phyloP scores from a whole-genome alignment of 1,140 invertebrate species.

The Cepaea nemoralis region DNA sequence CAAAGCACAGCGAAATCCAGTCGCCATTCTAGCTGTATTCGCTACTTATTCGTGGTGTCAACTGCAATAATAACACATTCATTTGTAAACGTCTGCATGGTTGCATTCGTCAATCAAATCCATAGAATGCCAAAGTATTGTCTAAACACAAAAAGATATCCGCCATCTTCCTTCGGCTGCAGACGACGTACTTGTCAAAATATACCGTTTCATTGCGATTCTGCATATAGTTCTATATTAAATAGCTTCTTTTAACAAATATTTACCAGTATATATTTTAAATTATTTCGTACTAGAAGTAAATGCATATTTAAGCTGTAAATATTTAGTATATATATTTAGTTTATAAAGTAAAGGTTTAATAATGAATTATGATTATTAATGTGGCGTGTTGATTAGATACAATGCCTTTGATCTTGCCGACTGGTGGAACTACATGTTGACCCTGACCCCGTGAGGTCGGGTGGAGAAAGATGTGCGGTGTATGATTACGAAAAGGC shows the following conservation, averaged over 20 bases:
- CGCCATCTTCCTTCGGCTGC: neutral
- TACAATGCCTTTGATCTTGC: neutral
- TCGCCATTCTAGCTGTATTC: neutral
- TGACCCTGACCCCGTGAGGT: neutral
- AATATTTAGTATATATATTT: too few relatives aligned
- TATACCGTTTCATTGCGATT: neutral
- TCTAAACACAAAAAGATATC: neutral
- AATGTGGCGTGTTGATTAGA: neutral
- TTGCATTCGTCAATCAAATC: neutral
- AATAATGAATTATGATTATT: slow-evolving; percentile 15
- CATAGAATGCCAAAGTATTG: neutral
- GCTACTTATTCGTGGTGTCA: neutral
- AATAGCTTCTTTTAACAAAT: neutral
- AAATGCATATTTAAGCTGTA: neutral
- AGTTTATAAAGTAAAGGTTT: neutral
- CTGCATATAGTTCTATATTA: neutral
- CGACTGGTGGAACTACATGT: neutral
- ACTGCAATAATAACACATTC: neutral
- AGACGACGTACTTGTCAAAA: neutral
- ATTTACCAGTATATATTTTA: neutral
- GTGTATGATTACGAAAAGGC: neutral
- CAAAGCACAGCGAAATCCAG: neutral
- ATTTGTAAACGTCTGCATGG: neutral
- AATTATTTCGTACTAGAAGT: neutral
- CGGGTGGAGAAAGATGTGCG: neutral